phyloP scores from a whole-genome alignment of 2,888 invertebrate species.

The Eristalis tenax region DNA sequence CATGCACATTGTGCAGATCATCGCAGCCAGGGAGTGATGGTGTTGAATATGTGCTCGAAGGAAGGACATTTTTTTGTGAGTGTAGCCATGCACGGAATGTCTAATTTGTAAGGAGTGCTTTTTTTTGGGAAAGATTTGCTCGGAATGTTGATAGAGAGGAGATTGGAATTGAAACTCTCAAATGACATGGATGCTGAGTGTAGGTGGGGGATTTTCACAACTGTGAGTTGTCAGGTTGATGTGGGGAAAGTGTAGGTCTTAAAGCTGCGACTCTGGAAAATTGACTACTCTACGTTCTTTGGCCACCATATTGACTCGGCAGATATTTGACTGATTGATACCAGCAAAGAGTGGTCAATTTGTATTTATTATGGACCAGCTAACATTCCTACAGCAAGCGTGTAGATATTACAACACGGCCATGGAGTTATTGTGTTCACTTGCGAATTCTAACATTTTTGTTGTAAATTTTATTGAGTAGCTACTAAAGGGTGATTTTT shows the following conservation, averaged over 20 bases:
- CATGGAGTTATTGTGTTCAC: too few species aligned
- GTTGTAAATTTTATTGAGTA: too few species aligned
- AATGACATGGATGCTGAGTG: slow-evolving; percentile 39
- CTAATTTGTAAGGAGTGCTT: slow-evolving; percentile 57
- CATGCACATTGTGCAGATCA: slow-evolving; percentile 65
- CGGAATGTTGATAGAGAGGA: slow-evolving; percentile 38
- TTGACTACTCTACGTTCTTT: too few species aligned
- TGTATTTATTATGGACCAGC: too few species aligned
- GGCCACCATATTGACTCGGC: too few species aligned
- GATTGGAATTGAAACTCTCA: slow-evolving; percentile 35
- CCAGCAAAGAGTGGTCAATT: too few species aligned
- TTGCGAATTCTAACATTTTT: too few species aligned
- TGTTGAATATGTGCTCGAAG: slow-evolving; percentile 40
- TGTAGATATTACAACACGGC: too few species aligned
- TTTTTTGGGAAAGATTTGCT: background rate
- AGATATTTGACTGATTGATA: too few species aligned
- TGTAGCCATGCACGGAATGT: slow-evolving; percentile 47
- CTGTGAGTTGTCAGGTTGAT: background rate
- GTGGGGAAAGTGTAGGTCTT: background rate
- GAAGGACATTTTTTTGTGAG: slow-evolving; percentile 47
- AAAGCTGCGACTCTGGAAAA: background rate
- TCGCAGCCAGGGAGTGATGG: slow-evolving; percentile 43
- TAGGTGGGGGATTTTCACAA: background rate
- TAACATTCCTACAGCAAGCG: too few species aligned
- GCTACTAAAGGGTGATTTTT: too few species aligned